Evolutionary conservation across 2,113 vertebrate genomes (phyloP).

Genomic region (Saguinus midas): DNA sequence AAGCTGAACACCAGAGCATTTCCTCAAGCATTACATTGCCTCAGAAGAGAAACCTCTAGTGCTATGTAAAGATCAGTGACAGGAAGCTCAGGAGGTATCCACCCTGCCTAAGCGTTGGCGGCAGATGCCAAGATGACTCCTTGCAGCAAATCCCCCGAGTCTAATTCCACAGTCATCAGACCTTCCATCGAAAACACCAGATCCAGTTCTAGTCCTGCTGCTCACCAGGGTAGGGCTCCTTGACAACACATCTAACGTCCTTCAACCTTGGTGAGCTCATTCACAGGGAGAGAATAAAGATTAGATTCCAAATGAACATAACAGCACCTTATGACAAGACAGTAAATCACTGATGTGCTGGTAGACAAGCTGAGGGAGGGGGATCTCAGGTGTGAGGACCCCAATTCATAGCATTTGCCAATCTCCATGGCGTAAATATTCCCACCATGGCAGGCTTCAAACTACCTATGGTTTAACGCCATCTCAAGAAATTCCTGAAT

Average conservation of each 20-base stretch:
- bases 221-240: neutral
- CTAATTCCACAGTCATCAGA: neutral
- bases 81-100: neutral
- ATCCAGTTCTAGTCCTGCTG: neutral
- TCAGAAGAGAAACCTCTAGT: neutral
- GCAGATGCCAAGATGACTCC: neutral
- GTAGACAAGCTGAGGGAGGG: too few relatives aligned
- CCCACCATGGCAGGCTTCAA: neutral
- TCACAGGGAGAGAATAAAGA: neutral
- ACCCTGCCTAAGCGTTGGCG: neutral
- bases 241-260: neutral
- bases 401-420: neutral
- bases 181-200: neutral
- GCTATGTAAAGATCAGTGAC: neutral
- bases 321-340: neutral
- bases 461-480: neutral
- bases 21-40: neutral
- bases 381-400: neutral
- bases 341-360: neutral
- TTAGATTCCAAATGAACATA: neutral
- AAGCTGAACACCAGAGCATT: neutral
- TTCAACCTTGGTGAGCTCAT: neutral
- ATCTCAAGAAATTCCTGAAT: neutral
- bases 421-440: neutral
- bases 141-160: neutral